These are phyloP conservation scores for Melanotaenia pygmaea DNA, from an alignment of 2,797 vertebrate species.

Conservation along the genomic window DNA sequence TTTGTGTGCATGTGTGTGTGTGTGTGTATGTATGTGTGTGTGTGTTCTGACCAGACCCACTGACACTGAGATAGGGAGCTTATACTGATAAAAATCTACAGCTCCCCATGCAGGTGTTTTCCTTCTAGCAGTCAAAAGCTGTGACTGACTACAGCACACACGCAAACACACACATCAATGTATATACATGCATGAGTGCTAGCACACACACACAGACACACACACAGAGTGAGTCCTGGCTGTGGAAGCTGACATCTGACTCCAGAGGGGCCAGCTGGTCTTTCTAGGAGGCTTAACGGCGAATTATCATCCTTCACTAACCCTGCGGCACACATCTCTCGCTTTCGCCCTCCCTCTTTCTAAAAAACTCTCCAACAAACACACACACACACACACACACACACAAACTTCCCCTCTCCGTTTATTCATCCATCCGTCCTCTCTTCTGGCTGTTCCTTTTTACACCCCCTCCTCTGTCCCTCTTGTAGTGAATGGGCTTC, in stretches of 20 bases:
- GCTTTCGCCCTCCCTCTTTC: slow-evolving; percentile 52
- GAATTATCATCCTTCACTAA: slow-evolving; percentile 84
- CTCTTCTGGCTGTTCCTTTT: slow-evolving; percentile 58
- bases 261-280: slow-evolving; percentile 84
- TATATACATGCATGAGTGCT: slow-evolving; percentile 43
- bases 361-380: slow-evolving; percentile 59
- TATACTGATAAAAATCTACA: slow-evolving; percentile 84
- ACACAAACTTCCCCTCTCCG: slow-evolving; percentile 37
- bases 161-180: slow-evolving; percentile 24
- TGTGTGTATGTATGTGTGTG: slow-evolving; percentile 22
- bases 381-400: slow-evolving; percentile 39
- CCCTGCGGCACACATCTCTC: slow-evolving; percentile 77
- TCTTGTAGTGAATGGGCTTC: slow-evolving; percentile 69
- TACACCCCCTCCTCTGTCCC: slow-evolving; percentile 50
- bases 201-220: slow-evolving; percentile 46
- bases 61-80: slow-evolving; percentile 79
- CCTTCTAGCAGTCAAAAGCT: slow-evolving; percentile 80
- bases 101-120: slow-evolving; percentile 84
- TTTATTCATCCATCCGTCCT: slow-evolving; percentile 52
- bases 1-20: slow-evolving; percentile 33
- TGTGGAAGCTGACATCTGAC: slow-evolving; percentile 81
- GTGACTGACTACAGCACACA: slow-evolving; percentile 63
- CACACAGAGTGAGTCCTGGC: slow-evolving; percentile 68
- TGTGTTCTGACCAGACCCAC: slow-evolving; percentile 70
- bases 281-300: slow-evolving; percentile 84